These are phyloP conservation scores for Mnemiopsis leidyi DNA, from an alignment of 37 sponge, comb jelly and placozoan genomes.

Conservation along the genomic window DNA sequence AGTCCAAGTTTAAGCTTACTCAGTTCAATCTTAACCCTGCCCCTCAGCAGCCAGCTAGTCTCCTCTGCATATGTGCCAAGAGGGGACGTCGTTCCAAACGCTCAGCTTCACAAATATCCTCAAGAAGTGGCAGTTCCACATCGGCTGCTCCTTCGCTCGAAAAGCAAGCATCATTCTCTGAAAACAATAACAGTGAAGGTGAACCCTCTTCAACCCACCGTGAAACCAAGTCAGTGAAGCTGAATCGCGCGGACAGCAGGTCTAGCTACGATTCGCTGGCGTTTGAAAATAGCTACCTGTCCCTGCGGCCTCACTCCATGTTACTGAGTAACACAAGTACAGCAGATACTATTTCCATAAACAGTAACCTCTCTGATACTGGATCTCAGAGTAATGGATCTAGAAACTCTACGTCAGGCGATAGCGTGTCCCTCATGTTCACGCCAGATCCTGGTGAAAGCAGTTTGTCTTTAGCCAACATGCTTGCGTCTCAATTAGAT, in stretches of 20 bases:
- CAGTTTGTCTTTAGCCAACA: not conserved
- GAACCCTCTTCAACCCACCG: not conserved
- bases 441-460: not conserved
- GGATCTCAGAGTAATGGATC: not conserved
- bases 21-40: constrained; percentile 10
- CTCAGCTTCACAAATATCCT: not conserved
- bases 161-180: not conserved
- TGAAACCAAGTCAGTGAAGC: not conserved
- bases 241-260: not conserved
- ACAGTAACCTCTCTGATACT: not conserved
- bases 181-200: not conserved
- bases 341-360: not conserved
- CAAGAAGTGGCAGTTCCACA: not conserved
- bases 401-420: not conserved
- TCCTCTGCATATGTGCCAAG: not conserved
- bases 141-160: not conserved
- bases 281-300: not conserved
- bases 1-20: constrained; percentile 36
- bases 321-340: not conserved
- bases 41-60: not conserved
- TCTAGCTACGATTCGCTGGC: not conserved
- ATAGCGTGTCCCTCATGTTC: constrained; percentile 14
- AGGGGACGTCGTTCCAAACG: not conserved
- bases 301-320: constrained; percentile 15
- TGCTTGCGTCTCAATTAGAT: not conserved